Evolutionary conservation across 2,797 vertebrate species (phyloP), one percentile per base, ranked within the genome.

Genomic region (Leuciscus waleckii): DNA sequence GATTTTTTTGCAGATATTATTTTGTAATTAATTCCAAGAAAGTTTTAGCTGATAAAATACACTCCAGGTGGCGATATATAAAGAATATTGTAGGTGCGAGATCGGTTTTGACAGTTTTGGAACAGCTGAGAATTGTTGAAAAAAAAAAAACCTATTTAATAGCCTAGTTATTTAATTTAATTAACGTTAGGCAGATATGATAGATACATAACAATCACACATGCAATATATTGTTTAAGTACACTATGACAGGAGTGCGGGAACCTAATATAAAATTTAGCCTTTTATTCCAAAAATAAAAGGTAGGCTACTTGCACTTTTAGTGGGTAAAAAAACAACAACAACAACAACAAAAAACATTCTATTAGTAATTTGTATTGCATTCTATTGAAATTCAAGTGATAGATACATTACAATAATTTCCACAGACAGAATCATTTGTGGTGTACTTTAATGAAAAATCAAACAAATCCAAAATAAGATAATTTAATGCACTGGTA

Each of bases 401-500:
- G 7, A 56, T 23, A 16, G 51, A 58, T 39, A 5, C 21, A 58
- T 26, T 58, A 23, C 5, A 58, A 58, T 10, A 7, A 56, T 58
- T 56, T 39, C 7, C 19, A 51, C 29, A 13, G 16, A 58, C 51
- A 75, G 0, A 75, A 10, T 43, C 4, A 43, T 61, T 29, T 63
- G 39, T 21, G 37, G 56, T 29, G 56, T 43, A 63, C 1, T 79
- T 78, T 26, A 79, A 78, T 58, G 7, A 41, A 78, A 61, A 77
- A 39, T 1, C 14, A 63, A 43, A 43, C 8, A 79, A 65, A 65
- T 61, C 26, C 16, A 29, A 21, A 21, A 65, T 19, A 43, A 61
- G n/a, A 63, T 65, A 3, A 63, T 63, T 79, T 43, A 79, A 79
- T 79, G 58, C 76, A 63, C 39, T 63, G n/a, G n/a, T 41, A 32